Evolutionary conservation across 2,113 vertebrate genomes (phyloP).

Genomic region (Aythya baeri): DNA sequence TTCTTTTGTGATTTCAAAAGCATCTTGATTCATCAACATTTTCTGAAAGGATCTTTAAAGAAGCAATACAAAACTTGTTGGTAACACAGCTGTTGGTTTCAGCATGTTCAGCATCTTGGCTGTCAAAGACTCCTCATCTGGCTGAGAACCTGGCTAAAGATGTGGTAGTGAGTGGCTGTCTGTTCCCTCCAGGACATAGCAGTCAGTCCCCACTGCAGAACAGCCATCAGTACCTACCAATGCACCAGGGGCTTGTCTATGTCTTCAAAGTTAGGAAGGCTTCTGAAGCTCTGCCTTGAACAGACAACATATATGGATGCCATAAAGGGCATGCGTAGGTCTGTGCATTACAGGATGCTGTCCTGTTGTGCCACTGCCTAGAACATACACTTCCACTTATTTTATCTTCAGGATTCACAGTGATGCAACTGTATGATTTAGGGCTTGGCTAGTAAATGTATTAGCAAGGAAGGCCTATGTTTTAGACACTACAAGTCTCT

Average conservation of each 20-base stretch:
- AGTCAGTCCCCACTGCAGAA: not conserved
- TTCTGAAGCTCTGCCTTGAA: not conserved
- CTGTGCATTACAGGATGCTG: not conserved
- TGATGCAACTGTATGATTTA: not conserved
- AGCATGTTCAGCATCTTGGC: not conserved
- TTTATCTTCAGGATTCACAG: not conserved
- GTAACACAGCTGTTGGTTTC: conserved; percentile 23
- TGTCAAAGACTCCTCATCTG: not conserved
- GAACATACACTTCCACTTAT: rapidly evolving
- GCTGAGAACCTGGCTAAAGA: not conserved
- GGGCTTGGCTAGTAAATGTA: not conserved
- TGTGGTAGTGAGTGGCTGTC: not conserved
- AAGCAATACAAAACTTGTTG: not conserved
- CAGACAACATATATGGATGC: not conserved
- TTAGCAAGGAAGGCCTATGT: not conserved
- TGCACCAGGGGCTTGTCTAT: not conserved
- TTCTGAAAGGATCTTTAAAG: not conserved
- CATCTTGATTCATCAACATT: not conserved
- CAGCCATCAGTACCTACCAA: not conserved
- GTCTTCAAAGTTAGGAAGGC: not conserved
- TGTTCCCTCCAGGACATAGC: not conserved
- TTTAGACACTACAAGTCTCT: not conserved
- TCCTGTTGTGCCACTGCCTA: not conserved
- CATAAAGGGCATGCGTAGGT: not conserved
- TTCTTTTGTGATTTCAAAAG: not conserved